Percentiles rank a stretch among this genome's conserved stretches.
These are phyloP conservation scores for Pseudochirops cupreus DNA, from an alignment of 2,797 vertebrate species.

Conservation along the genomic window DNA sequence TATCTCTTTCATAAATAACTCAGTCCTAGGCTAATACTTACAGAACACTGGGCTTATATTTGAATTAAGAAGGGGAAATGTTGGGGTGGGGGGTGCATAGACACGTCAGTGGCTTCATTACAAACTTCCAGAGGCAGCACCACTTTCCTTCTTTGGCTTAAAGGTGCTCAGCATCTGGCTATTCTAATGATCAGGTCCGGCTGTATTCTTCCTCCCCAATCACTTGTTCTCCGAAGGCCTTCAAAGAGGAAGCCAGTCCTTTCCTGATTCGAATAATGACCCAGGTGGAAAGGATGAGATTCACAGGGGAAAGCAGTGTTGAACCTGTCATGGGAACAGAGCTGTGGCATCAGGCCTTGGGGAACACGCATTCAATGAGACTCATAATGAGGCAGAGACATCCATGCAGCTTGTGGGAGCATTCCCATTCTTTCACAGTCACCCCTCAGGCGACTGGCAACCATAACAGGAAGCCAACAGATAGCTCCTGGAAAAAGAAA, in stretches of 20 bases:
- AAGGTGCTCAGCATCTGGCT: neutral
- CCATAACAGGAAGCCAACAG: neutral
- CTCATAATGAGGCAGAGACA: neutral
- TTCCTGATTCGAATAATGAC: slow-evolving; percentile 68
- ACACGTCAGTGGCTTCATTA: neutral
- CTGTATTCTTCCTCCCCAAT: slow-evolving; percentile 16
- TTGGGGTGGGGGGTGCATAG: neutral
- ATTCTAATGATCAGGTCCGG: slow-evolving; percentile 12
- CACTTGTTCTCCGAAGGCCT: slow-evolving; percentile 47
- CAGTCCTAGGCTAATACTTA: neutral
- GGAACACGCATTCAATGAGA: neutral
- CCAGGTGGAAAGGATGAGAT: slow-evolving; percentile 43
- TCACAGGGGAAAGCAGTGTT: slow-evolving; percentile 57
- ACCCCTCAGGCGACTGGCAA: neutral
- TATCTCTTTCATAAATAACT: neutral
- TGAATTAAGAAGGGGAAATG: neutral
- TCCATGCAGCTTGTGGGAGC: too few relatives aligned
- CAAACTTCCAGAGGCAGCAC: neutral
- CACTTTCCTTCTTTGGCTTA: neutral
- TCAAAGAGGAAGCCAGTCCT: slow-evolving; percentile 47
- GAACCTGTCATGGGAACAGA: slow-evolving; percentile 52
- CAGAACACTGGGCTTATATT: neutral
- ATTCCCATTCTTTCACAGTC: slow-evolving; percentile 8
- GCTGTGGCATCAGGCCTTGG: neutral
- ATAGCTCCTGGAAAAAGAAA: neutral